Conservation (phyloP, 1,140 invertebrate species). For the Dreissena rostriformis region DNA sequence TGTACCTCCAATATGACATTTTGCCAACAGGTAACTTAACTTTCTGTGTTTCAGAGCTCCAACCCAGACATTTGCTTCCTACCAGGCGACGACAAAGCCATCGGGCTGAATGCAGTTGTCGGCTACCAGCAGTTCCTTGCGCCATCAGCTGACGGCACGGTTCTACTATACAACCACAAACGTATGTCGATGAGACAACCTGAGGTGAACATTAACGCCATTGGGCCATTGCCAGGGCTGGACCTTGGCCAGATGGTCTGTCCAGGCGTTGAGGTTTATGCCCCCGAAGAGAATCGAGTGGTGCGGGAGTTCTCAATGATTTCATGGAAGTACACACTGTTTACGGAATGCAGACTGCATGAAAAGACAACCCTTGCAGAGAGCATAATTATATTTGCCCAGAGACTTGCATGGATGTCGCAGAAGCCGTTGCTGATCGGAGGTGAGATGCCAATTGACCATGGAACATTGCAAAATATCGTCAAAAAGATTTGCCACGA, state of each 20-base stretch:
- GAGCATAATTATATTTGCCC: conserved; percentile 28
- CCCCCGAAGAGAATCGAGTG: background rate
- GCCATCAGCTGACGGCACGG: conserved; percentile 15
- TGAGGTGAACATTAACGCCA: conserved; percentile 20
- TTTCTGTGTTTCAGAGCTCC: background rate
- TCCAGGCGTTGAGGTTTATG: conserved; percentile 16
- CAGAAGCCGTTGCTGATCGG: conserved; percentile 35
- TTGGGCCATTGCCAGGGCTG: conserved; percentile 18
- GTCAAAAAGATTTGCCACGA: conserved; percentile 23
- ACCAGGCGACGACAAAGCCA: conserved; percentile 34
- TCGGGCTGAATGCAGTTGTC: conserved; percentile 5
- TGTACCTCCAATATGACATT: no score
- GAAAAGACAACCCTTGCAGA: conserved; percentile 3
- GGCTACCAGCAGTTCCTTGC: conserved; percentile 20
- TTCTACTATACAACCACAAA: conserved; percentile 21
- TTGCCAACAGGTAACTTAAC: no score
- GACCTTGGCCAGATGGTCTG: conserved; percentile 24
- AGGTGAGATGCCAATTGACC: conserved; percentile 30
- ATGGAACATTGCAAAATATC: conserved; percentile 1
- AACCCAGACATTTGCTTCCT: conserved; percentile 35
- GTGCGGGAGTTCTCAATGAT: conserved; percentile 35
- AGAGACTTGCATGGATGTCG: conserved; percentile 14
- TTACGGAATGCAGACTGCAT: background rate
- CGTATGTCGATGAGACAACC: conserved; percentile 18
- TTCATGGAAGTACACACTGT: conserved; percentile 23